These are phyloP conservation scores for Phaethon lepturus DNA, from an alignment of 2,113 vertebrate genomes.

Conservation along the genomic window DNA sequence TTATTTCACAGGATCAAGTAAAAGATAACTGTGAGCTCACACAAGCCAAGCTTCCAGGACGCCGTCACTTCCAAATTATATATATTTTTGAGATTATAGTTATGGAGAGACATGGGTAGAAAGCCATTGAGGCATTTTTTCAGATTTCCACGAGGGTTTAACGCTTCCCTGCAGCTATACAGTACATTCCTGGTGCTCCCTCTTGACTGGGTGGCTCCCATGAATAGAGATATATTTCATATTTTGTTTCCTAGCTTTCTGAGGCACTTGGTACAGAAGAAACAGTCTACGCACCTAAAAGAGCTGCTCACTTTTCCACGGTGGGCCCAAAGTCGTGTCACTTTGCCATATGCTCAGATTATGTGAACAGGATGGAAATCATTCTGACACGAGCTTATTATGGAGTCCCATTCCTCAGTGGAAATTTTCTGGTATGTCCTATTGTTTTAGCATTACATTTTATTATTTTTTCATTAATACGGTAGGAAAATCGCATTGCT, in stretches of 20 bases:
- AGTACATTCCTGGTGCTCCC: slow-evolving; percentile 67
- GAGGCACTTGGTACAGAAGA: not conserved
- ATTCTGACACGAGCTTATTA: not conserved
- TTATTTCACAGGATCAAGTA: slow-evolving; percentile 71
- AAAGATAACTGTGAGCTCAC: slow-evolving; percentile 57
- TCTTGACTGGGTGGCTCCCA: slow-evolving; percentile 70
- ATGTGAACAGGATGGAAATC: not conserved
- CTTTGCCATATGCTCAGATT: not conserved
- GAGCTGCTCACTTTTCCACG: not conserved
- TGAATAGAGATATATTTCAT: slow-evolving; percentile 48
- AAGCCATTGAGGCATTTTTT: slow-evolving; percentile 28
- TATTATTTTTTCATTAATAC: slow-evolving; percentile 59
- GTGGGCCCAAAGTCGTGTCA: not conserved
- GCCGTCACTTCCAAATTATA: slow-evolving; percentile 24
- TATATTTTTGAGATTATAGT: slow-evolving; percentile 59
- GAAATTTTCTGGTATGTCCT: slow-evolving; percentile 43
- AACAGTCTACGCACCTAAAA: not conserved
- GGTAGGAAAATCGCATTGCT: slow-evolving; percentile 57
- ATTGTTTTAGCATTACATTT: slow-evolving; percentile 63
- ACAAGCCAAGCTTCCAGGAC: slow-evolving; percentile 32
- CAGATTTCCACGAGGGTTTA: slow-evolving; percentile 33
- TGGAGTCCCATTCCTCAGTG: slow-evolving; percentile 2
- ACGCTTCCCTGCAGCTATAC: slow-evolving; percentile 22
- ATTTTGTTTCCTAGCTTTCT: slow-evolving; percentile 50
- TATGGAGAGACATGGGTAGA: not conserved